Conservation (phyloP, 2,113 vertebrate genomes). For the Pedionomus torquatus region DNA sequence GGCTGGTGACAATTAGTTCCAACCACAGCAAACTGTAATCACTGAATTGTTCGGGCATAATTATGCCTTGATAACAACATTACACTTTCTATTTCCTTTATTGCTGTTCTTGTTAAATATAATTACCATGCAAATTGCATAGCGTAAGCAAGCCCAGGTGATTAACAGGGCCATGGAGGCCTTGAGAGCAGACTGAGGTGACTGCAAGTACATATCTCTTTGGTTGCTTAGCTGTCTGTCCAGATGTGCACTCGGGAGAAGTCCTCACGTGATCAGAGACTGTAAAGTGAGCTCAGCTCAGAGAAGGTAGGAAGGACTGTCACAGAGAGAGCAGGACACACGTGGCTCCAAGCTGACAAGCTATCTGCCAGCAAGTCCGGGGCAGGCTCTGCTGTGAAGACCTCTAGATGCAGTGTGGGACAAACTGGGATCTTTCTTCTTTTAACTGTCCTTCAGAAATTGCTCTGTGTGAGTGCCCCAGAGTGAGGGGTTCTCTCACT, state of each 20-base stretch:
- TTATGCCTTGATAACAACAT: conserved; percentile 71
- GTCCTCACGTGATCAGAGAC: rapidly evolving
- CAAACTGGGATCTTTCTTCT: not conserved
- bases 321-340: not conserved
- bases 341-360: not conserved
- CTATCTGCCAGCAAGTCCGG: not conserved
- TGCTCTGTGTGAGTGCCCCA: rapidly evolving
- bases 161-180: conserved; percentile 37
- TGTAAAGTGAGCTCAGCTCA: not conserved
- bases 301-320: not conserved
- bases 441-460: not conserved
- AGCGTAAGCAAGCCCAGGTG: conserved; percentile 61
- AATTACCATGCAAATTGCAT: conserved; percentile 72
- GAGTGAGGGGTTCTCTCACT: not conserved
- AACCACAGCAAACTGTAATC: conserved; percentile 61
- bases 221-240: conserved; percentile 9
- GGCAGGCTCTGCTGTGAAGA: not conserved
- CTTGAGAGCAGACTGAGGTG: conserved; percentile 21
- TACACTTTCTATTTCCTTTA: conserved; percentile 69
- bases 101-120: conserved; percentile 73
- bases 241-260: not conserved
- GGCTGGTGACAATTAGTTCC: conserved; percentile 38
- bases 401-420: not conserved
- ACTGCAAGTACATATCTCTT: conserved; percentile 9
- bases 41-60: conserved; percentile 70